A percentile compares a stretch with the other conserved stretches of the same genome.
Conservation (phyloP, 2,888 invertebrate genomes). For the Callosobruchus maculatus region DNA sequence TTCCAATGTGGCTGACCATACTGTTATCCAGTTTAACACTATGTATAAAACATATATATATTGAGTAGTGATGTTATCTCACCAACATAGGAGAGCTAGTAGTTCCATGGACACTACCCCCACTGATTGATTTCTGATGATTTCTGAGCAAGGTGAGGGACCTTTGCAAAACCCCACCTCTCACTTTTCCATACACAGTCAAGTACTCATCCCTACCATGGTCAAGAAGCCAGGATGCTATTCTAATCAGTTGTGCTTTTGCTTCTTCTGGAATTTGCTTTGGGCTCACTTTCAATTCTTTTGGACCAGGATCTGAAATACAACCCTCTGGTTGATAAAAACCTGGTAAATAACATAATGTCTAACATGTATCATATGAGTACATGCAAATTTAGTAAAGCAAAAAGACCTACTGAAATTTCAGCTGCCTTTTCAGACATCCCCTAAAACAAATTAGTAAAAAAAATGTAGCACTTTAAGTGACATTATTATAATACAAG, state of each 20-base stretch:
- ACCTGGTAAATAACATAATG: no score
- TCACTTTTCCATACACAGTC: slow-evolving; percentile 68
- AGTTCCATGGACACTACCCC: slow-evolving; percentile 64
- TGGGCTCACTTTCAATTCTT: slow-evolving; percentile 49
- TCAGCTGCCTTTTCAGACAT: no score
- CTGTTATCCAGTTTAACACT: no score
- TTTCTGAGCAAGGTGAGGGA: slow-evolving; percentile 76
- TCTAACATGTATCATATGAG: no score
- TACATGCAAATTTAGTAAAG: no score
- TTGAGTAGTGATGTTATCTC: no score
- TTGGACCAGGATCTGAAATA: slow-evolving; percentile 24
- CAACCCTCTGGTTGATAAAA: not conserved
- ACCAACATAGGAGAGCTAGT: slow-evolving; percentile 61
- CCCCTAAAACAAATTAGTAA: no score
- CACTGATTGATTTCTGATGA: slow-evolving; percentile 74
- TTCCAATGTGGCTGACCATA: no score
- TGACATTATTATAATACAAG: no score
- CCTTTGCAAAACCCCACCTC: slow-evolving; percentile 72
- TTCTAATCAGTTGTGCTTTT: slow-evolving; percentile 68
- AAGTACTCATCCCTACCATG: slow-evolving; percentile 71
- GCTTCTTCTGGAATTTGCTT: slow-evolving; percentile 69
- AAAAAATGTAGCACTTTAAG: no score
- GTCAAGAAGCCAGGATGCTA: slow-evolving; percentile 83
- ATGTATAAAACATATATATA: no score
- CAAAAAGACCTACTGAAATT: no score